Percentiles rank a stretch among this genome's conserved stretches.
These are phyloP conservation scores for Drosophila quadrilineata DNA, from an alignment of 1,140 invertebrate genomes.

Conservation along the genomic window DNA sequence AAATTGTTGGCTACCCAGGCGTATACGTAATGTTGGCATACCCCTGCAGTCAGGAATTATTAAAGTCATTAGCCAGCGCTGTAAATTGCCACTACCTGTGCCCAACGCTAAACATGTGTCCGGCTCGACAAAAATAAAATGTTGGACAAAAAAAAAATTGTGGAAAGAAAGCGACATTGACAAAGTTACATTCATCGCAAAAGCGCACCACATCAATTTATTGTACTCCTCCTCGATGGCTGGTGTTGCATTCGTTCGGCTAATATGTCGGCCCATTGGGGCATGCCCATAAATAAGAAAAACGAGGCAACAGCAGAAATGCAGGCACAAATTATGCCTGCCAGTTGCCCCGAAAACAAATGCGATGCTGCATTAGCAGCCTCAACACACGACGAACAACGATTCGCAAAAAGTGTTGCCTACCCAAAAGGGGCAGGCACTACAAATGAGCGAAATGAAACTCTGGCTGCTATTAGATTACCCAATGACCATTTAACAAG, in stretches of 20 bases:
- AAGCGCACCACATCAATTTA: conserved; percentile 28
- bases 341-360: conserved; percentile 16
- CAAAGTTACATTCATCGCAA: conserved; percentile 38
- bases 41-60: conserved; percentile 30
- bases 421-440: neutral
- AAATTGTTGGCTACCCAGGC: conserved; percentile 33
- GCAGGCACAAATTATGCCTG: conserved; percentile 38
- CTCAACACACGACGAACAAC: neutral
- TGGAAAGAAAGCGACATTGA: conserved; percentile 20
- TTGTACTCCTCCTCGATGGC: neutral
- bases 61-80: conserved; percentile 53
- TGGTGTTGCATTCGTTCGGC: neutral
- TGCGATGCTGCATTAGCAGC: conserved; percentile 56
- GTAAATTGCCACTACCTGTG: conserved; percentile 50
- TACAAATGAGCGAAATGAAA: too few species aligned
- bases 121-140: conserved; percentile 17
- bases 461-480: conserved; percentile 68
- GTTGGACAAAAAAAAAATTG: conserved; percentile 54
- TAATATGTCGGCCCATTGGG: conserved; percentile 20
- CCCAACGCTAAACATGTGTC: conserved; percentile 60
- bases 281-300: conserved; percentile 37
- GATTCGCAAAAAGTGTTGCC: neutral
- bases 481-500: conserved; percentile 56
- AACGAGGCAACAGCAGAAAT: neutral
- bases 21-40: conserved; percentile 17